Evolutionary conservation across 2,797 vertebrate genomes (phyloP).

Genomic region (Peromyscus nudipes): DNA sequence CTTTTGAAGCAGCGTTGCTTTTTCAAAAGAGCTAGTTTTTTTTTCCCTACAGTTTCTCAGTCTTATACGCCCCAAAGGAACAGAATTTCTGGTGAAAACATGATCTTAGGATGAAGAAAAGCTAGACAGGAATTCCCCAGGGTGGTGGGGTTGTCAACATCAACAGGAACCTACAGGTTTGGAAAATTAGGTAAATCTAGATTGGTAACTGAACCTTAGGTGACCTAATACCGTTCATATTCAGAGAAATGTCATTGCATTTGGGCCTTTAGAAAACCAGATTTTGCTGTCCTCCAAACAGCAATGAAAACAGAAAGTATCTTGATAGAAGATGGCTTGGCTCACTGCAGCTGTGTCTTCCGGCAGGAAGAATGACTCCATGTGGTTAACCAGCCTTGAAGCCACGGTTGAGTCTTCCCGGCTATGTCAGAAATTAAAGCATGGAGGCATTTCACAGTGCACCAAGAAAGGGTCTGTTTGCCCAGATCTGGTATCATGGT

Average conservation of each 20-base stretch:
- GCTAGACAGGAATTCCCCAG: not conserved
- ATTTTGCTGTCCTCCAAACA: not conserved
- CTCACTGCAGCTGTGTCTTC: not conserved
- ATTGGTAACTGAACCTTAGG: constrained; percentile 7
- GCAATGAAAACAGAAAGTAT: constrained; percentile 4
- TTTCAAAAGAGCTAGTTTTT: not conserved
- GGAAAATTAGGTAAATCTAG: constrained; percentile 60
- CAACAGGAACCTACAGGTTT: not conserved
- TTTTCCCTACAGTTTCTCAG: not conserved
- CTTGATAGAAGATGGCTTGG: no score
- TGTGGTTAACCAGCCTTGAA: not conserved
- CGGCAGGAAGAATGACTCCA: no score
- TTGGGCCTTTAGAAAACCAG: not conserved
- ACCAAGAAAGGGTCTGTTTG: not conserved
- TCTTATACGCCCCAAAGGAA: not conserved
- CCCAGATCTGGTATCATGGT: no score
- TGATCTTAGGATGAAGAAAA: constrained; percentile 48
- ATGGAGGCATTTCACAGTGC: not conserved
- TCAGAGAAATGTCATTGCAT: not conserved
- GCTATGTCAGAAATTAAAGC: no score
- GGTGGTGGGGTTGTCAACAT: not conserved
- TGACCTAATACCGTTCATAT: not conserved
- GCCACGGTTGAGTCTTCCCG: rapidly evolving
- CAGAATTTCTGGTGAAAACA: constrained; percentile 38
- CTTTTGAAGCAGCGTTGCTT: constrained; percentile 63